These are phyloP conservation scores for Myotis myotis DNA, from an alignment of 2,797 vertebrate species.

Conservation along the genomic window DNA sequence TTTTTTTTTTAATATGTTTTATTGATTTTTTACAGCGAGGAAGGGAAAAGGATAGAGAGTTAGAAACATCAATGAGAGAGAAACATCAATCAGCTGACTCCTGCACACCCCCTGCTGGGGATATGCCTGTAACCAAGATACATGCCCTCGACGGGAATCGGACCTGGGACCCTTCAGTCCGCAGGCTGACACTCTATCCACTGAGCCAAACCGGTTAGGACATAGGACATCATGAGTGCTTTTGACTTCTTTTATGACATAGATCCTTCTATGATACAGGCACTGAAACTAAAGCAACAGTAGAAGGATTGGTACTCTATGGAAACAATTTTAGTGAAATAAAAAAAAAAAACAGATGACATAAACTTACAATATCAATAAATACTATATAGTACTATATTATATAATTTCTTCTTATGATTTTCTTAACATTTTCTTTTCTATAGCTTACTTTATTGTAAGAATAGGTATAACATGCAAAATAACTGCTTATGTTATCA, in stretches of 20 bases:
- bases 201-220: too few relatives aligned
- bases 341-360: neutral
- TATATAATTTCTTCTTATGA: neutral
- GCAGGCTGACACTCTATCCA: too few relatives aligned
- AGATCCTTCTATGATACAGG: too few relatives aligned
- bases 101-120: too few relatives aligned
- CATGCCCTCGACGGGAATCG: too few relatives aligned
- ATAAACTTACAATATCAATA: too few relatives aligned
- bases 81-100: too few relatives aligned
- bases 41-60: too few relatives aligned
- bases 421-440: neutral
- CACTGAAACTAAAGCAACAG: neutral
- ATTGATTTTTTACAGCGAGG: neutral
- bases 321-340: neutral
- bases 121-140: too few relatives aligned
- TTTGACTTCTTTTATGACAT: neutral
- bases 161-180: too few relatives aligned
- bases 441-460: neutral
- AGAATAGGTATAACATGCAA: neutral
- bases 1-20: neutral
- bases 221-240: neutral
- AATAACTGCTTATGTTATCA: neutral
- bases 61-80: too few relatives aligned
- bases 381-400: neutral
- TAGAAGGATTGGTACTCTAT: neutral